These are phyloP conservation scores for Xenops minutus DNA, from an alignment of 2,797 vertebrate genomes.

Conservation along the genomic window DNA sequence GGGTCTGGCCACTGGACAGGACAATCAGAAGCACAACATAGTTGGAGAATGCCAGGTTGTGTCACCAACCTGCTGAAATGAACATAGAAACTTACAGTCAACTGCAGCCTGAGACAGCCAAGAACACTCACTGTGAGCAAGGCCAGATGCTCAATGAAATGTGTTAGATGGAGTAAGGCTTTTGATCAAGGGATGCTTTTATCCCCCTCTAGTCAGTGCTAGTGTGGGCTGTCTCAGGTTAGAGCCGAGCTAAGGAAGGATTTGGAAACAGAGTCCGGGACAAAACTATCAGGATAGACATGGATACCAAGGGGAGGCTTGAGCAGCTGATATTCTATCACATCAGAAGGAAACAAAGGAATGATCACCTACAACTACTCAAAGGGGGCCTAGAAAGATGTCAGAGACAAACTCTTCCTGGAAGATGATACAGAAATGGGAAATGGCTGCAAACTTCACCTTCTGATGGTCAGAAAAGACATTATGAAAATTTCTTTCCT, in stretches of 20 bases:
- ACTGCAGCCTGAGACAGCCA: not conserved
- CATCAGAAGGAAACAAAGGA: not conserved
- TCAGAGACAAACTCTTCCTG: not conserved
- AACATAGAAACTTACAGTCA: not conserved
- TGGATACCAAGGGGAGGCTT: not conserved
- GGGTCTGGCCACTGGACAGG: not conserved
- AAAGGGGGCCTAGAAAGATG: not conserved
- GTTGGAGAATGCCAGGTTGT: not conserved
- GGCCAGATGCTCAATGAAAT: not conserved
- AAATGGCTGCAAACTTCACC: not conserved
- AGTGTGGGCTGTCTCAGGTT: not conserved
- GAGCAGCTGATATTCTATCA: not conserved
- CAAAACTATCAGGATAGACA: not conserved
- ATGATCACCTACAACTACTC: not conserved
- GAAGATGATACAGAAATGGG: not conserved
- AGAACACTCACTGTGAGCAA: not conserved
- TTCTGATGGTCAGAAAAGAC: not conserved
- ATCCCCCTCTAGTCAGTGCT: not conserved
- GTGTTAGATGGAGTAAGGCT: not conserved
- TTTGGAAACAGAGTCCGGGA: not conserved
- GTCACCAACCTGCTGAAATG: not conserved
- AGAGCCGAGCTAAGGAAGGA: not conserved
- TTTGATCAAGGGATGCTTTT: not conserved
- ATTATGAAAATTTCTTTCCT: not conserved
- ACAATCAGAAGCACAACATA: not conserved